A percentile compares a stretch with the other conserved stretches of the same genome.
phyloP scores from a whole-genome alignment of 2,113 vertebrate genomes.

The Apeltes quadracus region DNA sequence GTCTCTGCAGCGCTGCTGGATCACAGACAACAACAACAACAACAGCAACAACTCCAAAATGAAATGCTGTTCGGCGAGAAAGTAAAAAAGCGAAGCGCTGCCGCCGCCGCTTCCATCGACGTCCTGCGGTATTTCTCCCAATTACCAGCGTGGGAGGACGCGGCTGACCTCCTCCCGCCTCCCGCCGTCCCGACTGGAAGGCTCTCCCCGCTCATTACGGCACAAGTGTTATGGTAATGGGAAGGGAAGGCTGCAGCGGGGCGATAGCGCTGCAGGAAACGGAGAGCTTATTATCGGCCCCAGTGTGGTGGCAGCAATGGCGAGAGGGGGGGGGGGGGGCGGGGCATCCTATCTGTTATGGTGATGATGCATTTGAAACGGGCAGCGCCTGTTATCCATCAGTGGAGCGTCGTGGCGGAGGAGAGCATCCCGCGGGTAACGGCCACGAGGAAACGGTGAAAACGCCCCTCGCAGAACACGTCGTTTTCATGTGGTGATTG shows the following conservation, averaged over 20 bases:
- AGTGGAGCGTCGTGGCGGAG: constrained; percentile 47
- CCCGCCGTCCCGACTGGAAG: constrained; percentile 58
- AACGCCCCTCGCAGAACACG: neutral
- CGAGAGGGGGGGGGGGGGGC: constrained; percentile 53
- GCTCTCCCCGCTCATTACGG: constrained; percentile 66
- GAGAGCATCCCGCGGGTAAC: constrained; percentile 36
- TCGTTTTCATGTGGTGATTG: constrained; percentile 36
- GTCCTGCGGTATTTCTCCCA: constrained; percentile 55
- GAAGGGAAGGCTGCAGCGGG: constrained; percentile 45
- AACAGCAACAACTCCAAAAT: neutral
- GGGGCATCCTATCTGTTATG: constrained; percentile 59
- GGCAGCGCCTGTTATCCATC: constrained; percentile 47
- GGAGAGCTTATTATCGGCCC: constrained; percentile 66
- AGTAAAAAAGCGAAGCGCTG: constrained; percentile 20
- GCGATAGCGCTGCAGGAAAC: constrained; percentile 62
- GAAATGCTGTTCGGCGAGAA: neutral
- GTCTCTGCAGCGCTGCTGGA: constrained; percentile 18
- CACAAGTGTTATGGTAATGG: constrained; percentile 69
- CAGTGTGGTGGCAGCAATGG: constrained; percentile 58
- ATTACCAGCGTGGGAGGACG: constrained; percentile 65
- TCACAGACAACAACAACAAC: no score
- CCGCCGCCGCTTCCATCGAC: constrained; percentile 5
- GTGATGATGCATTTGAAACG: constrained; percentile 65
- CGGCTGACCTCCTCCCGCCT: constrained; percentile 66
- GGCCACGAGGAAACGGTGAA: constrained; percentile 26